Percentiles rank a stretch among this genome's conserved stretches.
Evolutionary conservation across 2,888 invertebrate genomes (phyloP).

Genomic region (Drepanosiphum platanoidis): DNA sequence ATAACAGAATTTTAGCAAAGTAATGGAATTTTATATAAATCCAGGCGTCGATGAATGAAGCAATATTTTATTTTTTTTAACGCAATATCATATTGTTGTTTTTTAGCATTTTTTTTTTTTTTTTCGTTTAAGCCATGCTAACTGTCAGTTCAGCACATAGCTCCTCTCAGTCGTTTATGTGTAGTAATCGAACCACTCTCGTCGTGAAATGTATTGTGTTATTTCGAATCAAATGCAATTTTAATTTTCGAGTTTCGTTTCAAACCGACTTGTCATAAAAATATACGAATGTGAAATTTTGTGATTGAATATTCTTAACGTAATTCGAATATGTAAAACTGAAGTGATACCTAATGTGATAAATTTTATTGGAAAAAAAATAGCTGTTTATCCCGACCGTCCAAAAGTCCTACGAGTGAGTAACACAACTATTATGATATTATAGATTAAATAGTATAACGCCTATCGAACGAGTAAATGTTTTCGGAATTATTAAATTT

Average conservation of each 20-base stretch:
- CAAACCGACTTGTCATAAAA: not conserved
- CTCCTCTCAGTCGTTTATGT: slow-evolving; percentile 12
- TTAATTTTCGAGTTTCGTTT: not conserved
- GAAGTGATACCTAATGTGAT: not conserved
- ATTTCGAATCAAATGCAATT: slow-evolving; percentile 8
- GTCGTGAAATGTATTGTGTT: slow-evolving; percentile 5
- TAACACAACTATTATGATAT: not conserved
- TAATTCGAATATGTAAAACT: not conserved
- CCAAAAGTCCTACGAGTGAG: not conserved
- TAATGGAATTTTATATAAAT: slow-evolving; percentile 29
- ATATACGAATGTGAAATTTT: not conserved
- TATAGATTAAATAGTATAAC: too few species aligned
- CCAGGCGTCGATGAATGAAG: slow-evolving; percentile 49
- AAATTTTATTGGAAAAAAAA: not conserved
- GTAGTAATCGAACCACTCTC: slow-evolving; percentile 14
- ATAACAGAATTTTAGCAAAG: slow-evolving; percentile 31
- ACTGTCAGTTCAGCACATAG: slow-evolving; percentile 48
- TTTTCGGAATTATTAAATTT: not conserved
- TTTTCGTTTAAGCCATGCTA: not conserved
- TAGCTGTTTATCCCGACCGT: not conserved
- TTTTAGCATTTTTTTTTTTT: slow-evolving; percentile 28
- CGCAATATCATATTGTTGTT: slow-evolving; percentile 26
- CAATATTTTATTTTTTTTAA: slow-evolving; percentile 42
- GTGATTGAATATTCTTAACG: not conserved
- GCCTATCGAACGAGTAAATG: not conserved